phyloP scores from a whole-genome alignment of 2,113 vertebrate genomes.

The Caretta caretta region DNA sequence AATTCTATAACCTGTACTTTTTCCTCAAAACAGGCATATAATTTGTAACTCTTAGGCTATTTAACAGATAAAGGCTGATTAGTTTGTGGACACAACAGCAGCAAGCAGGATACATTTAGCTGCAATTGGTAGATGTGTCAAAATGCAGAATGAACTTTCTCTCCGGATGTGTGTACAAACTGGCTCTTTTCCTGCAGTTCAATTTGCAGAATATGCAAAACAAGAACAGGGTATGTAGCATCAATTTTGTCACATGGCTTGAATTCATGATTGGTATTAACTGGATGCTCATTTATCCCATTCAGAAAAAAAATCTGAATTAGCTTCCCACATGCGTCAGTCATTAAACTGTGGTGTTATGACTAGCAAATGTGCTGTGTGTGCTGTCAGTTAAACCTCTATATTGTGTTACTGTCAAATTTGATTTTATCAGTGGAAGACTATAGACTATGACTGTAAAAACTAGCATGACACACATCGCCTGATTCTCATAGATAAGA shows the following conservation, averaged over 20 bases:
- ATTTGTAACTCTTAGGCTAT: slow-evolving; percentile 74
- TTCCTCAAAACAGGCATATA: slow-evolving; percentile 72
- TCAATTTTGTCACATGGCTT: slow-evolving; percentile 63
- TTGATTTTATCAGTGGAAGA: slow-evolving; percentile 71
- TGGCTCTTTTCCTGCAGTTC: slow-evolving; percentile 73
- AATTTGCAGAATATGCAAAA: slow-evolving; percentile 78
- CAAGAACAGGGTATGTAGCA: slow-evolving; percentile 79
- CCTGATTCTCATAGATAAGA: slow-evolving; percentile 78
- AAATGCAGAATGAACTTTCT: slow-evolving; percentile 61
- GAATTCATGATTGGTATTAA: slow-evolving; percentile 67
- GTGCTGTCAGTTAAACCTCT: slow-evolving; percentile 72
- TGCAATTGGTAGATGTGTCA: slow-evolving; percentile 49
- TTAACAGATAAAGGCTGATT: slow-evolving; percentile 64
- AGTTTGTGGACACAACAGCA: slow-evolving; percentile 62
- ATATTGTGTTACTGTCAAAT: slow-evolving; percentile 68
- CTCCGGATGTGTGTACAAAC: slow-evolving; percentile 76
- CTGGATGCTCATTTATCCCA: slow-evolving; percentile 75
- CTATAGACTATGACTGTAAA: slow-evolving; percentile 79
- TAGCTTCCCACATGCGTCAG: slow-evolving; percentile 69
- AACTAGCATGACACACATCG: slow-evolving; percentile 75
- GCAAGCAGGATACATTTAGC: slow-evolving; percentile 58
- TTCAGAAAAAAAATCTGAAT: slow-evolving; percentile 70
- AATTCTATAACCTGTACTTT: slow-evolving; percentile 78
- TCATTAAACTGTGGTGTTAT: slow-evolving; percentile 67
- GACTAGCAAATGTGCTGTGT: slow-evolving; percentile 70